Evolutionary conservation across 2,113 vertebrate genomes (phyloP), one percentile per base, ranked within the genome.

Genomic region (Myrmophylax atrothorax): DNA sequence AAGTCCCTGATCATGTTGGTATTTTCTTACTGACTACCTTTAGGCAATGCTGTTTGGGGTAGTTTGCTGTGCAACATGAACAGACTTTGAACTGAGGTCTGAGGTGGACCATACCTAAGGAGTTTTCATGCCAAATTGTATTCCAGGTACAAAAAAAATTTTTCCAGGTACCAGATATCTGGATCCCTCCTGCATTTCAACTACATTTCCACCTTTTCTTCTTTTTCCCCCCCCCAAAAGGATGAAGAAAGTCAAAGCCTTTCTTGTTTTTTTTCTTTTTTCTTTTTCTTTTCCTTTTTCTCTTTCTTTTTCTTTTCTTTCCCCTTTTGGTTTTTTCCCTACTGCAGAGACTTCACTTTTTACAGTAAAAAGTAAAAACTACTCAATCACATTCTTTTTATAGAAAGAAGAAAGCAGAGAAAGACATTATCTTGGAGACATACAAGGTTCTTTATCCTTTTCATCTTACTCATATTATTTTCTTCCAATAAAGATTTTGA

Each of bases 401-500:
- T 78, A 74, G 9, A 75, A 82, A 52, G 50, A n/a, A 49, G 10
- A 58, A 93, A 73, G 4, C 5, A 35, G 50, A 44, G 18, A 69
- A 52, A 77, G 33, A 37, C 23, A 40, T 29, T 88, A 11, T 72
- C 33, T 64, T 60, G 19, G 31, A 78, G 14, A 29, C 13, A 44
- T 44, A 87, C 25, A 66, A 63, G 2, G 14, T 22, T 81, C 66
- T 84, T 82, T 56, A 56, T 60, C 18, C 11, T 91, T 56, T 84
- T 94, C 11, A 62, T 56, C n/a, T 82, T 63, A 58, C 49, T 90
- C n/a, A 35, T 26, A 42, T 59, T 94, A 81, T 85, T 94, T 93
- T 35, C 63, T 89, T 86, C 70, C 42, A 87, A 6, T 67, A 55
- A 83, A 84, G 70, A 67, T 96, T 97, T 96, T 93, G 74, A 96